phyloP scores from a whole-genome alignment of 2,797 vertebrate genomes.

The Astyanax mexicanus region DNA sequence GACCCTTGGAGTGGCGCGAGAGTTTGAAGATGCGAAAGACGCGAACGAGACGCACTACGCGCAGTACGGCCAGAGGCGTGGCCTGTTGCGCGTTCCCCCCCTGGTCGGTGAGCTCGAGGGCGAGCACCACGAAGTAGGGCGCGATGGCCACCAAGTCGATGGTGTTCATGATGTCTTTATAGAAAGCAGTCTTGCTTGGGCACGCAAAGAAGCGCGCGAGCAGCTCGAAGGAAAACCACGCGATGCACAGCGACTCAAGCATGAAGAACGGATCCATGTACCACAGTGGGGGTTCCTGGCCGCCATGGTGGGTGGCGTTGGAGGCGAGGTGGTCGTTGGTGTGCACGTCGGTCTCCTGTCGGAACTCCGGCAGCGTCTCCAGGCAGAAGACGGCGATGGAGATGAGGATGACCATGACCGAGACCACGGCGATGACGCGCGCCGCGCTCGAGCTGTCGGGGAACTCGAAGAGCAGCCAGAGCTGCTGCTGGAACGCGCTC shows the following conservation, averaged over 20 bases:
- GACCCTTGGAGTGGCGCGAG: conserved; percentile 90
- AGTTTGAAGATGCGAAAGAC: conserved; percentile 94
- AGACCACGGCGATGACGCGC: conserved; percentile 90
- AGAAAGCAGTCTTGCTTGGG: conserved; percentile 92
- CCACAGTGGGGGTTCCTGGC: conserved; percentile 57
- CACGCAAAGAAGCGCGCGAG: conserved; percentile 89
- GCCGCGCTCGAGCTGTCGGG: conserved; percentile 92
- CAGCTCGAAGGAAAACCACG: conserved; percentile 95
- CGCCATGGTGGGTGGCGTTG: conserved; percentile 2
- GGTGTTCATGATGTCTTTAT: conserved; percentile 95
- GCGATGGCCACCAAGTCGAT: conserved; percentile 93
- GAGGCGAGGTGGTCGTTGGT: conserved; percentile 15
- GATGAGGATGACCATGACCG: conserved; percentile 92
- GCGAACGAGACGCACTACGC: conserved; percentile 89
- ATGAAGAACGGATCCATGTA: conserved; percentile 94
- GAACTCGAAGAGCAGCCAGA: conserved; percentile 95
- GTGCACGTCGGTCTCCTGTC: conserved; percentile 65
- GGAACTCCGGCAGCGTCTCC: conserved; percentile 93
- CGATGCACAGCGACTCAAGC: conserved; percentile 91
- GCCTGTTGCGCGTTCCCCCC: conserved; percentile 86
- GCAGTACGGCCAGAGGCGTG: conserved; percentile 88
- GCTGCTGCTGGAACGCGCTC: conserved; percentile 87
- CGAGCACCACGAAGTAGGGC: conserved; percentile 91
- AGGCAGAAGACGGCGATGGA: conserved; percentile 94
- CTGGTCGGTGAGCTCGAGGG: conserved; percentile 86